phyloP scores from a whole-genome alignment of 2,797 vertebrate species.

The Sylvia borin region DNA sequence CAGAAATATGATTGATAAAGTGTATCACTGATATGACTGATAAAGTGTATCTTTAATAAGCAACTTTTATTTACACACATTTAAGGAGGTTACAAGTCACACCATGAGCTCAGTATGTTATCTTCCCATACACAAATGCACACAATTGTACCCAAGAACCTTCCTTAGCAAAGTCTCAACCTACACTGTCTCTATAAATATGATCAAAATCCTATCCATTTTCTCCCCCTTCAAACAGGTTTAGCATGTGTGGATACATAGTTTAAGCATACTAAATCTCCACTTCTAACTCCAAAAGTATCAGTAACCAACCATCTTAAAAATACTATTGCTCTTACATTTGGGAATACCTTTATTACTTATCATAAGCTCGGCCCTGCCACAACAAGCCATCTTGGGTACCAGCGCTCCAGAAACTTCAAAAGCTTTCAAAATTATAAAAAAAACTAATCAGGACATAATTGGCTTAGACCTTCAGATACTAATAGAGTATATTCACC shows the following conservation, averaged over 20 bases:
- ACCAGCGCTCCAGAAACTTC: not conserved
- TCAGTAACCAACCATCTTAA: not conserved
- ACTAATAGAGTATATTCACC: not conserved
- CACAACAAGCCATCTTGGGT: not conserved
- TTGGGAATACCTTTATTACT: not conserved
- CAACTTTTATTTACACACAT: not conserved
- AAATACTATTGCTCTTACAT: not conserved
- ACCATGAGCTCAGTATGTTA: not conserved
- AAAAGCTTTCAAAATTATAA: not conserved
- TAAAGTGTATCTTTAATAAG: not conserved
- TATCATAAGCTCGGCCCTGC: not conserved
- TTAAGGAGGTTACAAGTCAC: not conserved
- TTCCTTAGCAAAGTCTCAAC: not conserved
- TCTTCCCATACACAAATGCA: not conserved
- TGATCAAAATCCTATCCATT: not conserved
- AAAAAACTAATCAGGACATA: not conserved
- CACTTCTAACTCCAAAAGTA: not conserved
- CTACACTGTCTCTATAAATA: not conserved
- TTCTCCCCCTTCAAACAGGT: not conserved
- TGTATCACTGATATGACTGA: not conserved
- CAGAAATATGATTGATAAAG: not conserved
- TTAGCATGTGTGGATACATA: not conserved
- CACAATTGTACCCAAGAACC: fast-evolving
- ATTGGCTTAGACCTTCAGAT: not conserved
- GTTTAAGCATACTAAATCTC: not conserved